These are phyloP conservation scores for Hydrochoerus hydrochaeris DNA, from an alignment of 2,113 vertebrate species.

Conservation along the genomic window DNA sequence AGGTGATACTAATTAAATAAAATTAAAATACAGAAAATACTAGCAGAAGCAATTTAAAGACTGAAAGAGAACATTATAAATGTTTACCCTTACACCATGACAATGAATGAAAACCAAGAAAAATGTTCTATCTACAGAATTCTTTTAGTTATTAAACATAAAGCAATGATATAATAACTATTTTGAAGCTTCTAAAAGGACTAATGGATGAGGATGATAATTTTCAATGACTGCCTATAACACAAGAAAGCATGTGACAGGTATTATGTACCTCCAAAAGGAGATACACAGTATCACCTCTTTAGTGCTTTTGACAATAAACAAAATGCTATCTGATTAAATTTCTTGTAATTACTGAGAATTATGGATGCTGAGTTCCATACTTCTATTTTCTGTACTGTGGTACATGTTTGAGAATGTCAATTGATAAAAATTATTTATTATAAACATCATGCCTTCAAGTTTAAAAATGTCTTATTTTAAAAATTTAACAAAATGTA, in stretches of 20 bases:
- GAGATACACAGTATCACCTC: neutral
- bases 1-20: neutral
- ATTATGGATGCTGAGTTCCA: neutral
- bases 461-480: neutral
- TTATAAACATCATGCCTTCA: neutral
- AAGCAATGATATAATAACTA: neutral
- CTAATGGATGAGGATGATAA: neutral
- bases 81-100: neutral
- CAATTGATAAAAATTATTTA: neutral
- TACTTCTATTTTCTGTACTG: neutral
- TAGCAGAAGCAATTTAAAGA: slow-evolving; percentile 1
- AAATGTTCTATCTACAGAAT: neutral
- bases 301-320: slow-evolving; percentile 7
- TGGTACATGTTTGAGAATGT: neutral
- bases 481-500: slow-evolving; percentile 14
- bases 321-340: neutral
- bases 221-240: neutral
- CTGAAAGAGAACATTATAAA: neutral
- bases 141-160: neutral
- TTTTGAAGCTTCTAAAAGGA: neutral
- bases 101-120: neutral
- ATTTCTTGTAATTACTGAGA: neutral
- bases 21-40: neutral
- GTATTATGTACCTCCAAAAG: neutral
- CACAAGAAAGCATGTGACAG: neutral